Evolutionary conservation across 2,888 invertebrate genomes (phyloP).

Genomic region (Amphipyra tragopoginis): DNA sequence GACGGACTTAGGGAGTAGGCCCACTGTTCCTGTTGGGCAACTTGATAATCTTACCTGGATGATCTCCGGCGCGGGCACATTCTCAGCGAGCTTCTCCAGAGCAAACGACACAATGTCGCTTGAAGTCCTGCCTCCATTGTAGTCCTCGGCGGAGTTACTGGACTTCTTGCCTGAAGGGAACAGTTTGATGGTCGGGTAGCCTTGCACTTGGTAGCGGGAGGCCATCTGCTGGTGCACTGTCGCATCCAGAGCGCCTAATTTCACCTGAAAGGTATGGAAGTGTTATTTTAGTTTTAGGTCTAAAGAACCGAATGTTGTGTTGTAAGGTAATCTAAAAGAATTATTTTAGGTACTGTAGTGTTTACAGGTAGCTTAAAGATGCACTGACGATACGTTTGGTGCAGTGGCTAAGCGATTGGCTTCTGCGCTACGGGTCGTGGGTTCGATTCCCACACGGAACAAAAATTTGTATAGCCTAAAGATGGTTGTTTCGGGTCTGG

Average conservation of each 20-base stretch:
- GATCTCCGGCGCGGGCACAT: constrained; percentile 97
- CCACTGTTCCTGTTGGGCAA: no score
- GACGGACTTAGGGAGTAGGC: no score
- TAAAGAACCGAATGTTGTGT: no score
- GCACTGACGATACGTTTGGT: no score
- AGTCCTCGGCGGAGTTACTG: constrained; percentile 93
- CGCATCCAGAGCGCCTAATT: constrained; percentile 98
- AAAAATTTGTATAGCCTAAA: no score
- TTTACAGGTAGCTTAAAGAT: no score
- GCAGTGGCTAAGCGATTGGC: no score
- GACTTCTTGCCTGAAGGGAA: constrained; percentile 94
- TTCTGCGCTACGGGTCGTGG: no score
- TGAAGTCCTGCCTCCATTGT: constrained; percentile 97
- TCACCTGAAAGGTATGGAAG: constrained; percentile 87
- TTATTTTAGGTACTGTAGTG: no score
- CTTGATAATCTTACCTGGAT: constrained; percentile 89
- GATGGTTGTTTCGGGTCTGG: no score
- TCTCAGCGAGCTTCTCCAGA: constrained; percentile 95
- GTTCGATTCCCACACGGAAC: no score
- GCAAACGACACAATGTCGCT: constrained; percentile 98
- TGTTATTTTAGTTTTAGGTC: background rate
- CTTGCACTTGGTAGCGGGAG: constrained; percentile 95
- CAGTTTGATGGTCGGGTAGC: constrained; percentile 99
- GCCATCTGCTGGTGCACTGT: constrained; percentile 96
- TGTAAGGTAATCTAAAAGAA: no score